Conservation (phyloP, 2,797 vertebrate species). For the Urosaurus nigricauda region DNA sequence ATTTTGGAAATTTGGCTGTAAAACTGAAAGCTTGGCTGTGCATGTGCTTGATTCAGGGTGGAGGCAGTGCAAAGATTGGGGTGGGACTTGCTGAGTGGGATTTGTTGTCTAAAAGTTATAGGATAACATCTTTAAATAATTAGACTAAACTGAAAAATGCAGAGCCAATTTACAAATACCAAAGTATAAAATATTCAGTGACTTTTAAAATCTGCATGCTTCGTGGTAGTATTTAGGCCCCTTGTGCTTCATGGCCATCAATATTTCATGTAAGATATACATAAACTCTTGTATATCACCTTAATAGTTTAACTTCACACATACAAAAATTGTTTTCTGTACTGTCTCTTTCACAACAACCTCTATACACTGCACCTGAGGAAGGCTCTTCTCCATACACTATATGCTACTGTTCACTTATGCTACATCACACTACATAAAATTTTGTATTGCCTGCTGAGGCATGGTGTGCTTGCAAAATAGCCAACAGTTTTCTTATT, state of each 20-base stretch:
- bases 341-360: background rate
- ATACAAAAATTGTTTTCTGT: background rate
- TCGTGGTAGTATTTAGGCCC: background rate
- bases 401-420: background rate
- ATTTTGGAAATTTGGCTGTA: conserved; percentile 68
- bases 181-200: background rate
- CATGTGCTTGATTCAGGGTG: conserved; percentile 12
- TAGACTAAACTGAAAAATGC: conserved; percentile 18
- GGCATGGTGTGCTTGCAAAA: background rate
- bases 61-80: background rate
- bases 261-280: background rate
- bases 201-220: background rate
- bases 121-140: conserved; percentile 26
- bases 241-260: background rate
- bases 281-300: no score
- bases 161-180: background rate
- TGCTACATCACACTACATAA: no score
- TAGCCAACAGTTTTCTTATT: background rate
- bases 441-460: background rate
- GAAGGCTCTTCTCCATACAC: background rate
- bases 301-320: no score
- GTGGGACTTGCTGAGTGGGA: background rate
- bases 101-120: background rate
- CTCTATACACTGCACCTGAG: background rate
- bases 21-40: conserved; percentile 62